Evolutionary conservation across 2,113 vertebrate species (phyloP), one percentile per base, ranked within the genome.

Genomic region (Platichthys flesus): DNA sequence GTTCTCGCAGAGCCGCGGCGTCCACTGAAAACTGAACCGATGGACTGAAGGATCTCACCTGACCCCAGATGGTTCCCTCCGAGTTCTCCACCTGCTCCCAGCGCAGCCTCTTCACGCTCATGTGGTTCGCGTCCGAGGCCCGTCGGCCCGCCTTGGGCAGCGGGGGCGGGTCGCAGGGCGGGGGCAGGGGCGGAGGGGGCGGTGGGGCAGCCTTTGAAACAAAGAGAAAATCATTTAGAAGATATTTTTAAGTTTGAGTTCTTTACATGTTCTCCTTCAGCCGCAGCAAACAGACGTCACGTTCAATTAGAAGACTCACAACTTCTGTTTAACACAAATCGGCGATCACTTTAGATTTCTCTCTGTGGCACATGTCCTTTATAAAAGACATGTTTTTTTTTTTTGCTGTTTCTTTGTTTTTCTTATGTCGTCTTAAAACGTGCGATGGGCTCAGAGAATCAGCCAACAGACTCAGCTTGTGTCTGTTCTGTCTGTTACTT

Each of bases 21-120:
- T 23, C 5, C 47, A 49, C 47, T 49, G 14, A 49, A 49, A 4
- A 49, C 47, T 16, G 47, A 51, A 7, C 4, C 16, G 5, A 7
- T 7, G 15, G 47, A 16, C 16, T 4, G 1, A 2, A 23, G 7
- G 0, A 24, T 24, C 94, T 14, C 91, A 98, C 98, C 96, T 99
- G 97, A 2, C 98, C 98, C 98, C 98, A 99, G 82, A 99, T 99
- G 72, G 98, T 99, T 60, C 98, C 98, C 91, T 99, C 98, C 0
- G 97, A 98, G 91, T 98, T 99, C 92, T 99, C 97, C 94, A 99
- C 97, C 90, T 99, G 98, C 91, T 99, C 97, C 98, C 98, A 99
- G 26, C 98, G 96, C 86, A 99, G 95, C 66, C 98, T 93, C 91
- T 99, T 99, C 85, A 99, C 97, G 0, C 96, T 99, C 98, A 98